These are phyloP conservation scores for Arremon aurantiirostris DNA, from an alignment of 2,797 vertebrate genomes.

Conservation along the genomic window DNA sequence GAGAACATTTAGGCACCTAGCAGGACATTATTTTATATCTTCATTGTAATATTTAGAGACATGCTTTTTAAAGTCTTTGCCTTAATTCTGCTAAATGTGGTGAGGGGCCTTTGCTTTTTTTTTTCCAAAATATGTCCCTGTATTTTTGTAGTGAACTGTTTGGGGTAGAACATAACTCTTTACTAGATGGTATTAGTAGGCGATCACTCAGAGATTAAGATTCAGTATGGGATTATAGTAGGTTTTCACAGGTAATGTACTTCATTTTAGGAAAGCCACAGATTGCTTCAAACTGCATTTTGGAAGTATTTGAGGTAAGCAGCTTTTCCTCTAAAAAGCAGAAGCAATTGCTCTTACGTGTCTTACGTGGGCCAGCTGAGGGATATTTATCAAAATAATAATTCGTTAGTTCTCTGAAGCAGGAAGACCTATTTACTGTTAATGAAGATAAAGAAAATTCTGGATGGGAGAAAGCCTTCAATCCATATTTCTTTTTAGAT, in stretches of 20 bases:
- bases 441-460: neutral
- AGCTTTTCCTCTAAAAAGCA: neutral
- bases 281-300: neutral
- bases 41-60: neutral
- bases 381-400: neutral
- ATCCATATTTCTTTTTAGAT: neutral
- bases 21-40: neutral
- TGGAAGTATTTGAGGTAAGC: neutral
- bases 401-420: neutral
- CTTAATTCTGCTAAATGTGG: neutral
- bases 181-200: neutral
- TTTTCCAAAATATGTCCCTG: neutral
- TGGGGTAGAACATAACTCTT: neutral
- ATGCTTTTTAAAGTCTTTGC: neutral
- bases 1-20: neutral
- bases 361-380: neutral
- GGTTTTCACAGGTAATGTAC: neutral
- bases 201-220: neutral
- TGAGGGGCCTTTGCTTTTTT: neutral
- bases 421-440: neutral
- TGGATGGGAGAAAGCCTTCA: neutral
- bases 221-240: neutral
- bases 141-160: neutral
- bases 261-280: neutral
- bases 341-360: neutral